phyloP scores from a whole-genome alignment of 2,113 vertebrate genomes.

The Grus americana region DNA sequence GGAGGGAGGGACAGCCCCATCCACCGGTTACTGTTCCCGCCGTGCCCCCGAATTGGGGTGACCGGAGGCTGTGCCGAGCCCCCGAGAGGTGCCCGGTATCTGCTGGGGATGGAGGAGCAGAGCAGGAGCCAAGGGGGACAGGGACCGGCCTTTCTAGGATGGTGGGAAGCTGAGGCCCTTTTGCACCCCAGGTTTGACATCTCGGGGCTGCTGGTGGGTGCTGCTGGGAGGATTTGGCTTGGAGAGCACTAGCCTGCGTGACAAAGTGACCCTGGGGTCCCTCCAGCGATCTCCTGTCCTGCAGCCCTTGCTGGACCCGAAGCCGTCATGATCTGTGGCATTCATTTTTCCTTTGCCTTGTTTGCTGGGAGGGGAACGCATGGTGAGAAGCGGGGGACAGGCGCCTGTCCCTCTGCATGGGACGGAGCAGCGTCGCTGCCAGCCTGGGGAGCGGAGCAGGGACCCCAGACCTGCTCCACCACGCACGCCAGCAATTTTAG shows the following conservation, averaged over 20 bases:
- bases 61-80: background rate
- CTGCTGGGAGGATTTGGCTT: background rate
- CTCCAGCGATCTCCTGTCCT: background rate
- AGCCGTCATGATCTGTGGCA: background rate
- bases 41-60: accelerated
- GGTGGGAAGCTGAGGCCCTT: background rate
- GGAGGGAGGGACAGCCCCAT: background rate
- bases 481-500: background rate
- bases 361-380: background rate
- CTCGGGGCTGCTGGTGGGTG: accelerated
- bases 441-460: background rate
- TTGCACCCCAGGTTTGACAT: background rate
- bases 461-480: background rate
- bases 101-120: background rate
- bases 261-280: background rate
- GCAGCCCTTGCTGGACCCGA: accelerated
- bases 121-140: background rate
- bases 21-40: accelerated
- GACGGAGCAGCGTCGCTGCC: background rate
- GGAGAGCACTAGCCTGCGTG: background rate
- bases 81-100: background rate
- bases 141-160: background rate
- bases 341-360: background rate
- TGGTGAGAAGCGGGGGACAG: background rate
- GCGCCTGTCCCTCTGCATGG: background rate